Conservation (phyloP, 2,113 vertebrate genomes). For the pig (Sus scrofa) region T2T-Sscrofa CM000826.6:105881501-105882000, state of each 20-base stretch:
- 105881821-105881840: neutral
- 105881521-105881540: neutral
- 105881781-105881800: neutral
- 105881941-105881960: neutral
- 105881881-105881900: neutral
- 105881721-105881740: neutral
- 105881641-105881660: neutral
- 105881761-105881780: neutral
- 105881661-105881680: neutral
- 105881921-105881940: neutral
- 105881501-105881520: neutral
- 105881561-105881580: neutral
- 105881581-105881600: neutral
- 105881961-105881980: constrained; percentile 14
- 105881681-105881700: neutral
- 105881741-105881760: neutral
- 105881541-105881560: neutral
- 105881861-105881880: neutral
- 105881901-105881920: neutral
- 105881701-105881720: neutral
- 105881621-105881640: neutral
- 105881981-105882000: neutral
- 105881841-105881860: neutral
- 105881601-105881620: neutral
- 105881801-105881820: neutral